Percentiles rank a stretch among this genome's conserved stretches.
Evolutionary conservation across 2,797 vertebrate species (phyloP).

Genomic region (Sebastes aleutianus): DNA sequence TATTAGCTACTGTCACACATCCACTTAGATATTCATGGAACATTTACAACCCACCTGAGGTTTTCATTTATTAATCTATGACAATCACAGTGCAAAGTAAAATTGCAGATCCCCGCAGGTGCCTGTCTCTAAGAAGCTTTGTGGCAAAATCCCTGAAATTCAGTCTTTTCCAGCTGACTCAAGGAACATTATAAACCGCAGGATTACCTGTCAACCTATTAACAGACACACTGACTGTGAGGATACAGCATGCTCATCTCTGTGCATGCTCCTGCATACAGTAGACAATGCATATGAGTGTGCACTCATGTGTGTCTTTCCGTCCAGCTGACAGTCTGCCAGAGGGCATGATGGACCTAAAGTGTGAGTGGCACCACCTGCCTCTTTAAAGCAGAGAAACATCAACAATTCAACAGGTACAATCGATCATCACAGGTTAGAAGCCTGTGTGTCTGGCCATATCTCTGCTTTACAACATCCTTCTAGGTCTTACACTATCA

Average conservation of each 20-base stretch:
- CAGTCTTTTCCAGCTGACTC: slow-evolving; percentile 36
- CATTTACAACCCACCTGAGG: not conserved
- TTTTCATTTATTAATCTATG: slow-evolving; percentile 1
- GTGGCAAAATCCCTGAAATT: slow-evolving; percentile 16
- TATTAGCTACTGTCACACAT: not conserved
- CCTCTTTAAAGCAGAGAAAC: slow-evolving; percentile 15
- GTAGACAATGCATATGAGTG: not conserved
- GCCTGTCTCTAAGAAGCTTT: not conserved
- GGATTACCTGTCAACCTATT: slow-evolving; percentile 38
- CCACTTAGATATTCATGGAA: not conserved
- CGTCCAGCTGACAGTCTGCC: not conserved
- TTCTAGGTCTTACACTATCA: not conserved
- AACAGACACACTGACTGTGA: not conserved
- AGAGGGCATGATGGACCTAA: not conserved
- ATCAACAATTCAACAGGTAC: slow-evolving; percentile 52
- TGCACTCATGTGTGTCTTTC: not conserved
- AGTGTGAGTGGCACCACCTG: not conserved
- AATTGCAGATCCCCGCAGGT: not conserved
- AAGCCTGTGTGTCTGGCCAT: slow-evolving; percentile 10
- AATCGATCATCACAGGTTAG: slow-evolving; percentile 6
- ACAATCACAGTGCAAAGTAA: not conserved
- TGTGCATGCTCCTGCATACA: not conserved
- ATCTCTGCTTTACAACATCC: slow-evolving; percentile 14
- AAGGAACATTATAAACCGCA: slow-evolving; percentile 16
- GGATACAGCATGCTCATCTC: not conserved